phyloP scores from a whole-genome alignment of 2,888 invertebrate species.

The Lampropteryx suffumata region DNA sequence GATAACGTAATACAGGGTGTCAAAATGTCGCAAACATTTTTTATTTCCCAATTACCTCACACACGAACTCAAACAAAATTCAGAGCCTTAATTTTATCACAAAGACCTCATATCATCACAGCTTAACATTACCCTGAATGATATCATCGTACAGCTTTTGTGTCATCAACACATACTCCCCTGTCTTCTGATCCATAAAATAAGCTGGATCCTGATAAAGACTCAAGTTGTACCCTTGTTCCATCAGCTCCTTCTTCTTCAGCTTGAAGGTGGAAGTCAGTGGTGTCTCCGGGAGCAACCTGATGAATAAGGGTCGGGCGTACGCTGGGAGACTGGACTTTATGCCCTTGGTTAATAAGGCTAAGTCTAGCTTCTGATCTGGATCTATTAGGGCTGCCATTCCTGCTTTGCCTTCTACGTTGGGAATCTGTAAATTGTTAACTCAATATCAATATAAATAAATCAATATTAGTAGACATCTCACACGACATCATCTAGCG shows the following conservation, averaged over 20 bases:
- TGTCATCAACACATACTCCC: conserved; percentile 73
- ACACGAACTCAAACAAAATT: no score
- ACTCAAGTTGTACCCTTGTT: conserved; percentile 88
- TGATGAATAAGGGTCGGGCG: conserved; percentile 93
- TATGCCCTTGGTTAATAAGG: conserved; percentile 62
- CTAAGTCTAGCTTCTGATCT: conserved; percentile 84
- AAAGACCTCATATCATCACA: conserved; percentile 73
- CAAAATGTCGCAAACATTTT: no score
- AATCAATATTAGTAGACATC: no score
- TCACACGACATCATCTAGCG: no score
- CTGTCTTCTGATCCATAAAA: conserved; percentile 78
- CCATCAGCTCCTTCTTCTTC: conserved; percentile 93
- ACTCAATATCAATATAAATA: no score
- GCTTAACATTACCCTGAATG: conserved; percentile 72
- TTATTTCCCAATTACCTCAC: no score
- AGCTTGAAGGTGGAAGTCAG: conserved; percentile 95
- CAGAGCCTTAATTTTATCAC: no score
- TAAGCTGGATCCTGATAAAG: conserved; percentile 87
- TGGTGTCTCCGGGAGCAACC: conserved; percentile 88
- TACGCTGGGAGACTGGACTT: conserved; percentile 88
- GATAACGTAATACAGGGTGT: no score
- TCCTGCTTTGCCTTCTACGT: conserved; percentile 93
- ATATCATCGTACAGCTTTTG: conserved; percentile 75
- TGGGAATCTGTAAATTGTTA: conserved; percentile 89
- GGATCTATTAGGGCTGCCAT: conserved; percentile 96